Evolutionary conservation across 1,140 invertebrate species (phyloP).

Genomic region (Plutomurus gul): DNA sequence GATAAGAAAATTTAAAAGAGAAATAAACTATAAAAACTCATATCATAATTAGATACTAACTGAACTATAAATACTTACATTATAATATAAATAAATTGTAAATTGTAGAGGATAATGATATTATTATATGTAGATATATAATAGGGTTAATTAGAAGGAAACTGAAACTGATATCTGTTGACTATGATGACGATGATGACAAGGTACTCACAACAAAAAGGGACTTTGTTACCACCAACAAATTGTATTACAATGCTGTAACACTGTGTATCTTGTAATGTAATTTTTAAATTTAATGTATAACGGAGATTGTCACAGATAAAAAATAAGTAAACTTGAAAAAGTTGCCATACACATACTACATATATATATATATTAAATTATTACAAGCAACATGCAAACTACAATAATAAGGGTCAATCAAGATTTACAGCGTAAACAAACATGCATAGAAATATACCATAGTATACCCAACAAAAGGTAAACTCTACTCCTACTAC

Average conservation of each 20-base stretch:
- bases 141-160: conserved; percentile 8
- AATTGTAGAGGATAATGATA: neutral
- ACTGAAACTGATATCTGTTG: conserved; percentile 24
- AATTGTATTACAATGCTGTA: neutral
- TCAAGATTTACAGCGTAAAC: no score
- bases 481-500: no score
- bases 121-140: neutral
- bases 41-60: conserved; percentile 22
- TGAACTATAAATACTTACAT: neutral
- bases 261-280: no score
- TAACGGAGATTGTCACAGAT: no score
- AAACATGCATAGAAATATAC: no score
- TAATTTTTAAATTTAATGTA: no score
- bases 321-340: no score
- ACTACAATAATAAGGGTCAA: no score
- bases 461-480: no score
- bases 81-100: neutral
- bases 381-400: no score
- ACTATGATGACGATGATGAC: conserved; percentile 17
- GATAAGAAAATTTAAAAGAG: neutral
- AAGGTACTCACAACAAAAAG: neutral
- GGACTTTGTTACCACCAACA: conserved; percentile 9
- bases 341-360: no score
- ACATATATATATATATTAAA: no score
- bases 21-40: conserved; percentile 20